Conservation (phyloP, 2,888 invertebrate genomes). For the Beris chalybata region DNA sequence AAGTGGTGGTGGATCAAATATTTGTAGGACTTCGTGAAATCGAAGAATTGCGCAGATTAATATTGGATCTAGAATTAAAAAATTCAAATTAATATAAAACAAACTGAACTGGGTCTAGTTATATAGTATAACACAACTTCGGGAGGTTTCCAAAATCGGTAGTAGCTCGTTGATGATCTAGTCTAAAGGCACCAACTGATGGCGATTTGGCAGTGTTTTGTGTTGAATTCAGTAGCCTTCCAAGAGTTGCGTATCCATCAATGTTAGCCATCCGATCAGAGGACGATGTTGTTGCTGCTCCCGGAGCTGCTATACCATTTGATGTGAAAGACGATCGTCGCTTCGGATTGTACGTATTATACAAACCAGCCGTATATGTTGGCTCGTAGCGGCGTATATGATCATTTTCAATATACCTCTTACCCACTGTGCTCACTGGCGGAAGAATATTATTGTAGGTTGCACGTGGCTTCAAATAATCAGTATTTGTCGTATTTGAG, state of each 20-base stretch:
- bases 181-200: constrained; percentile 38
- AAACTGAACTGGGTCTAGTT: neutral
- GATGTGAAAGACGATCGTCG: constrained; percentile 52
- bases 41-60: constrained; percentile 52
- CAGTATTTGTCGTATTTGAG: constrained; percentile 37
- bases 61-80: constrained; percentile 47
- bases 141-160: constrained; percentile 39
- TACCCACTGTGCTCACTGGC: constrained; percentile 41
- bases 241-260: constrained; percentile 54
- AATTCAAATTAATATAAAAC: constrained; percentile 10
- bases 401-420: constrained; percentile 44
- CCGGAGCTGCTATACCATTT: constrained; percentile 44
- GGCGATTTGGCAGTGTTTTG: constrained; percentile 50
- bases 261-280: constrained; percentile 42
- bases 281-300: constrained; percentile 36
- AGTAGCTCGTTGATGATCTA: constrained; percentile 33
- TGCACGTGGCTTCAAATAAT: constrained; percentile 48
- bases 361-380: constrained; percentile 44
- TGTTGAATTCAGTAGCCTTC: constrained; percentile 48
- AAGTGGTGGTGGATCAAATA: constrained; percentile 47
- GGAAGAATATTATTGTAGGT: constrained; percentile 50
- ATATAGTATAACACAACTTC: constrained; percentile 33
- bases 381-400: constrained; percentile 30
- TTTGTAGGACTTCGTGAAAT: constrained; percentile 55
- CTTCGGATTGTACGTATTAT: constrained; percentile 54